A percentile compares a stretch with the other conserved stretches of the same genome.
These are phyloP conservation scores for Odontamblyopus lacepedii DNA, from an alignment of 2,797 vertebrate genomes.

Conservation along the genomic window DNA sequence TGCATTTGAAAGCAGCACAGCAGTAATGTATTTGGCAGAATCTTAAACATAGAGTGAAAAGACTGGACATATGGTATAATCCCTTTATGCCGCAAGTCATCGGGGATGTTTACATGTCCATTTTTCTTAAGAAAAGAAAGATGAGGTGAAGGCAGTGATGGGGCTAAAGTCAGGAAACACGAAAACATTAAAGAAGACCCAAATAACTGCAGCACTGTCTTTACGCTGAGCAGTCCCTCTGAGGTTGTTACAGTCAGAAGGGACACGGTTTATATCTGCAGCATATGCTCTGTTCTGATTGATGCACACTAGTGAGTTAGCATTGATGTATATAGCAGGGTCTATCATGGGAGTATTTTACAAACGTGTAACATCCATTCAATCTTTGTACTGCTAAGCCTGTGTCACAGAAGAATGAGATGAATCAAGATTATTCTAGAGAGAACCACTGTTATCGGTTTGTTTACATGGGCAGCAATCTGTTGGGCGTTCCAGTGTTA, in stretches of 20 bases:
- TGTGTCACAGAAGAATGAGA: background rate
- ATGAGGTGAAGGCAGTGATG: constrained; percentile 15
- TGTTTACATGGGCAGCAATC: too few species aligned
- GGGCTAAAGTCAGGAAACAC: constrained; percentile 42
- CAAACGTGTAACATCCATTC: constrained; percentile 23
- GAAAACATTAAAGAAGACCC: constrained; percentile 34
- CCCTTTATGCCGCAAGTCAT: background rate
- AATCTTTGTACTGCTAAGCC: background rate
- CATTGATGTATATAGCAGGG: constrained; percentile 58
- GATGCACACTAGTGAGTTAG: constrained; percentile 44
- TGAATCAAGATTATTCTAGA: background rate
- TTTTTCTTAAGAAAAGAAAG: constrained; percentile 3
- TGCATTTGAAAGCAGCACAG: background rate
- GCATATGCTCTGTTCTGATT: constrained; percentile 59
- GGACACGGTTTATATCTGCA: constrained; percentile 55
- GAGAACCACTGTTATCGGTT: background rate
- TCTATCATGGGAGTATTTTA: constrained; percentile 60
- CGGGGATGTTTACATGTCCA: constrained; percentile 4
- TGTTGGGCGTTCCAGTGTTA: too few species aligned
- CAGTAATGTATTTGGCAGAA: background rate
- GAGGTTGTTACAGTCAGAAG: constrained; percentile 32
- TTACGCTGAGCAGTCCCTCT: constrained; percentile 25
- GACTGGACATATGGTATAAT: background rate
- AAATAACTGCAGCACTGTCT: constrained; percentile 16
- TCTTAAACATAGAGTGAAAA: background rate